Base-by-base conservation (phyloP, 2,113 vertebrate genomes). In the Corvus hawaiiensis region DNA sequence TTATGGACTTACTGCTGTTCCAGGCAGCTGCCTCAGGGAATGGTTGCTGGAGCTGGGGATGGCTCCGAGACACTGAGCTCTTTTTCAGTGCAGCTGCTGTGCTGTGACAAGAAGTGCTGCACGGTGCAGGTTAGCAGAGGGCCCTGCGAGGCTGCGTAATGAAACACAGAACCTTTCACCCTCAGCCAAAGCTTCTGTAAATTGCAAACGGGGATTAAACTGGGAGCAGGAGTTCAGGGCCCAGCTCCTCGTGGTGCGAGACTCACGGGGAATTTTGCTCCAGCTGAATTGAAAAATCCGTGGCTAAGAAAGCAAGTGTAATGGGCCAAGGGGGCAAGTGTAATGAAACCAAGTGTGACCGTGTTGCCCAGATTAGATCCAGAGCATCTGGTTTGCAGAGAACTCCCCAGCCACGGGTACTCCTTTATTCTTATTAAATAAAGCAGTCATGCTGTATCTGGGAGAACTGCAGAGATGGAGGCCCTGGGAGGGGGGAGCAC, bases 111-210 rank as follows among this genome's bases (percentile, higher is more conserved):
- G 86, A 19, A 87, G n/a, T 69, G 55, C 89, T 58, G 82, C 66
- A 33, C 16, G 5, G 84, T 2, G 32, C 44, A 37, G 78, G 93
- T 87, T 89, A 91, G 90, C 71, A 75, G 55, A 72, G 91, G 91
- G 88, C 64, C 94, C 90, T 67, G 16, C 0, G 48, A 92, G 92
- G 91, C 91, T 68, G 48, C 9, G 1, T 77, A 90, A 79, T 84
- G 92, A 96, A 86, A 95, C 66, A 62, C 75, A 93, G 86, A 88
- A 86, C 91, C 92, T 83, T 93, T 91, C 78, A 79, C 92, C 93
- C 80, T 89, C 3, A 54, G 94, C 92, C 95, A 89, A 95, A 97
- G 95, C 96, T 85, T 43, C 94, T 85, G 94, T 52, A 87, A 94
- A 94, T 92, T 93, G 46, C 85, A 95, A 82, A 59, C 35, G 4